Conservation (phyloP, 2,797 vertebrate species). For the Heterohyrax brucei region DNA sequence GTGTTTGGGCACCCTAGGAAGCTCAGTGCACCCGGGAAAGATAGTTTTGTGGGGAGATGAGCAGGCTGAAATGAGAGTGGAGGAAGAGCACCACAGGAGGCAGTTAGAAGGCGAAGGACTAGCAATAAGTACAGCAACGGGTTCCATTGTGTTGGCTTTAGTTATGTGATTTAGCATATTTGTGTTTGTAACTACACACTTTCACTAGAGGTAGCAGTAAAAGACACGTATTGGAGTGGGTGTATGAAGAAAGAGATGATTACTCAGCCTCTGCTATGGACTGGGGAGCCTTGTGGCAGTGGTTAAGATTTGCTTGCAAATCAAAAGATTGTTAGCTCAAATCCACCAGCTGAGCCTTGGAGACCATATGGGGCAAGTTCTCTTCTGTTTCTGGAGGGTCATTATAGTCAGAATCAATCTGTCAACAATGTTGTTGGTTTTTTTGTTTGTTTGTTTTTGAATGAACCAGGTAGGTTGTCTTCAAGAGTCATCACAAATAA, state of each 20-base stretch:
- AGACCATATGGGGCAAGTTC: too few species aligned
- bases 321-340: too few species aligned
- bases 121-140: rapidly evolving
- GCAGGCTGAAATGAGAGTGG: rapidly evolving
- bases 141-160: not conserved
- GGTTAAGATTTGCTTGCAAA: too few species aligned
- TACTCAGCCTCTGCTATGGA: not conserved
- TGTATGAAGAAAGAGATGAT: too few species aligned
- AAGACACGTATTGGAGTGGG: rapidly evolving
- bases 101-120: rapidly evolving
- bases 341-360: too few species aligned
- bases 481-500: not conserved
- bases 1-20: not conserved
- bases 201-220: not conserved
- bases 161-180: rapidly evolving
- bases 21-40: not conserved
- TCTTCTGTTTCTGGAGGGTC: too few species aligned
- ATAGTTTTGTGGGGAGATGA: rapidly evolving
- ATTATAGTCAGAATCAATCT: too few species aligned
- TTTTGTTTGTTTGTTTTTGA: too few species aligned
- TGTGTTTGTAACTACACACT: not conserved
- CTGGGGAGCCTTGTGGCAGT: too few species aligned
- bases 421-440: too few species aligned
- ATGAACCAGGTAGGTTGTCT: not conserved
- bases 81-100: rapidly evolving